phyloP scores from a whole-genome alignment of 2,888 invertebrate species.

The Stictocephala bisonia region DNA sequence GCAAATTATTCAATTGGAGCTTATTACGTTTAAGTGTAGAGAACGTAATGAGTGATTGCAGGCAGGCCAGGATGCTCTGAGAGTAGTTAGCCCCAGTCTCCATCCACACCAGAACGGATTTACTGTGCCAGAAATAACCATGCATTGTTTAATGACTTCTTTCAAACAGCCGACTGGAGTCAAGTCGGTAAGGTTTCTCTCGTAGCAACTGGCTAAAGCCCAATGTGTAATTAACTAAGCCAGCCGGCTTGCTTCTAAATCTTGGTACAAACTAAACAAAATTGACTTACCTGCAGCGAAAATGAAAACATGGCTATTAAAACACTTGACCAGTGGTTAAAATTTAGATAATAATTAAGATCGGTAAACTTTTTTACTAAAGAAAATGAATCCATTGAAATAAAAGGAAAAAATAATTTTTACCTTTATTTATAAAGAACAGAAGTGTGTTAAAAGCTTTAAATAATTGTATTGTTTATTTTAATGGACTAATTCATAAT shows the following conservation, averaged over 20 bases:
- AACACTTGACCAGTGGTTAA: not conserved
- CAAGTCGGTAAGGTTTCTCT: constrained; percentile 21
- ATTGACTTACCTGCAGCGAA: not conserved
- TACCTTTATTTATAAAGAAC: too few relatives aligned
- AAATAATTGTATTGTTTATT: too few relatives aligned
- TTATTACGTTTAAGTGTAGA: too few relatives aligned
- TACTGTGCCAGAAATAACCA: constrained; percentile 14
- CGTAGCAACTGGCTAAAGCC: constrained; percentile 6
- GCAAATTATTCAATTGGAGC: too few relatives aligned
- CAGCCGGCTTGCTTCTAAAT: not conserved
- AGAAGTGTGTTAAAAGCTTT: too few relatives aligned
- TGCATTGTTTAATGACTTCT: constrained; percentile 36
- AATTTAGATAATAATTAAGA: not conserved
- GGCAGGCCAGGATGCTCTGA: too few relatives aligned
- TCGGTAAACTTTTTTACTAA: not conserved
- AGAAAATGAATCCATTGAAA: not conserved
- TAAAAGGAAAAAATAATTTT: too few relatives aligned
- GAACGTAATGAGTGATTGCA: too few relatives aligned
- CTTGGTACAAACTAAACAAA: not conserved
- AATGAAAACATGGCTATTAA: not conserved
- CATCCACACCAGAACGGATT: constrained; percentile 1
- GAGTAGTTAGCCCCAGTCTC: too few relatives aligned
- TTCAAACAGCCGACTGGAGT: constrained; percentile 20
- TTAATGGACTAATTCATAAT: too few relatives aligned
- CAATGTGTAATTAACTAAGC: constrained; percentile 12